Conservation (phyloP, 2,113 vertebrate species). For the Lipophrys pholis region DNA sequence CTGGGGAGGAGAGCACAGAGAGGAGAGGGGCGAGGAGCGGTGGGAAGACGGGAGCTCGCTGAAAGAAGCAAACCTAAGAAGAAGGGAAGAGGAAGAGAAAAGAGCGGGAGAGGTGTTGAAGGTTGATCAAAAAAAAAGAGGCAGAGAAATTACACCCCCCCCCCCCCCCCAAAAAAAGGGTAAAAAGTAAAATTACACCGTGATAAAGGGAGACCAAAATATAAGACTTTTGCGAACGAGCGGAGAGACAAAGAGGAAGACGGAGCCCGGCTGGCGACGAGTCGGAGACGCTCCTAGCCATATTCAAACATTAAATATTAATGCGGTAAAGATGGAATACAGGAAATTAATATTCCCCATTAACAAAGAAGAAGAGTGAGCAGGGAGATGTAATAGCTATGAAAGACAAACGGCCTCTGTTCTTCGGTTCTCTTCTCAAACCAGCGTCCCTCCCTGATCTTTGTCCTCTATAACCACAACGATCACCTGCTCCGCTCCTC, state of each 20-base stretch:
- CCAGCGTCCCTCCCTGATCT: not conserved
- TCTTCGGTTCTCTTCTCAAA: not conserved
- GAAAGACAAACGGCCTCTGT: slow-evolving; percentile 44
- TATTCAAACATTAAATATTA: slow-evolving; percentile 72
- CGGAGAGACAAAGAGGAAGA: slow-evolving; percentile 24
- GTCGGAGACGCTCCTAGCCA: slow-evolving; percentile 45
- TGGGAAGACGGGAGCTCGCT: not conserved
- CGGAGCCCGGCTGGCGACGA: slow-evolving; percentile 10
- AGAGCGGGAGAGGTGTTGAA: not conserved
- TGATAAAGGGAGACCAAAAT: too few relatives aligned
- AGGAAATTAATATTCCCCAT: slow-evolving; percentile 71
- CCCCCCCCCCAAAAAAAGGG: too few relatives aligned
- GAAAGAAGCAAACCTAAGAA: not conserved
- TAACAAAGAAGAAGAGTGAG: slow-evolving; percentile 51
- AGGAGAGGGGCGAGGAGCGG: not conserved
- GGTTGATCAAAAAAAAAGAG: not conserved
- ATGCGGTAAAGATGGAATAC: slow-evolving; percentile 67
- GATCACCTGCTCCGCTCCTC: slow-evolving; percentile 11
- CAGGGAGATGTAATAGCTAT: not conserved
- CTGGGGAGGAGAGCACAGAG: not conserved
- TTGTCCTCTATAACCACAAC: slow-evolving; percentile 11
- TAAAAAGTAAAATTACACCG: too few relatives aligned
- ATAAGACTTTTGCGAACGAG: slow-evolving; percentile 17
- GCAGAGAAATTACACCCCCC: not conserved
- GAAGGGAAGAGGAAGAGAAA: not conserved